phyloP scores from a whole-genome alignment of 1,140 invertebrate species.

The Thaumetopoea pityocampa region DNA sequence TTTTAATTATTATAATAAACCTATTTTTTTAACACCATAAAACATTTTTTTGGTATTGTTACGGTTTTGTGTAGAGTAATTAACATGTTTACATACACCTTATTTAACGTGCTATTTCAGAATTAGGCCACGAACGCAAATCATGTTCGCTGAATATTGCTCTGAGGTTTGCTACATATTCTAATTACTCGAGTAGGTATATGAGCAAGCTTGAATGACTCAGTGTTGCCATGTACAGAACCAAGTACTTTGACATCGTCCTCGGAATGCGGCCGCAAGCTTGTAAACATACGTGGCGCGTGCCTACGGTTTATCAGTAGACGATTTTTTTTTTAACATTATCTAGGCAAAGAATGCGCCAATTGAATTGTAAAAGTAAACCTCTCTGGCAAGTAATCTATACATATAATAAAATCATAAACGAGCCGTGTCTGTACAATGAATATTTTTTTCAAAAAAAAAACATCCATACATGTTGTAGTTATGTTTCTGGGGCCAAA shows the following conservation, averaged over 20 bases:
- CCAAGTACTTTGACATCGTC: slow-evolving; percentile 61
- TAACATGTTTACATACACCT: slow-evolving; percentile 18
- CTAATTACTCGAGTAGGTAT: slow-evolving; percentile 14
- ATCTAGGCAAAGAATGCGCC: slow-evolving; percentile 4
- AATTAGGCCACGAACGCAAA: slow-evolving; percentile 19
- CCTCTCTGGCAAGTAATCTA: no score
- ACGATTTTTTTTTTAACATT: slow-evolving; percentile 27
- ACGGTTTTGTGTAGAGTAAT: slow-evolving; percentile 19
- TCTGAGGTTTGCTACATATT: slow-evolving; percentile 13
- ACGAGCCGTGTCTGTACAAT: no score
- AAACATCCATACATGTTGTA: no score
- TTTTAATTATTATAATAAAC: slow-evolving; percentile 22
- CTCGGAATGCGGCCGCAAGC: slow-evolving; percentile 59
- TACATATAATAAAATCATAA: no score
- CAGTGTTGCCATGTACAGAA: slow-evolving; percentile 34
- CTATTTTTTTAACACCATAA: slow-evolving; percentile 10
- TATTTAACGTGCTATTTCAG: slow-evolving; percentile 22
- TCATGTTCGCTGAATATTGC: slow-evolving; percentile 9
- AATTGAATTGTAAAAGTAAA: no score
- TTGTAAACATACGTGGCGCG: slow-evolving; percentile 32
- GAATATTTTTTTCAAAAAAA: no score
- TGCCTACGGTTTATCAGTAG: slow-evolving; percentile 38
- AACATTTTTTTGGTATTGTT: slow-evolving; percentile 19
- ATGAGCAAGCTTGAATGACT: slow-evolving; percentile 29
- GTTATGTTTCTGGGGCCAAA: no score